A percentile compares a stretch with the other conserved stretches of the same genome.
These are phyloP conservation scores for Pseudomyrmex sp. DNA, from an alignment of 1,140 invertebrate genomes.

Conservation along the genomic window DNA sequence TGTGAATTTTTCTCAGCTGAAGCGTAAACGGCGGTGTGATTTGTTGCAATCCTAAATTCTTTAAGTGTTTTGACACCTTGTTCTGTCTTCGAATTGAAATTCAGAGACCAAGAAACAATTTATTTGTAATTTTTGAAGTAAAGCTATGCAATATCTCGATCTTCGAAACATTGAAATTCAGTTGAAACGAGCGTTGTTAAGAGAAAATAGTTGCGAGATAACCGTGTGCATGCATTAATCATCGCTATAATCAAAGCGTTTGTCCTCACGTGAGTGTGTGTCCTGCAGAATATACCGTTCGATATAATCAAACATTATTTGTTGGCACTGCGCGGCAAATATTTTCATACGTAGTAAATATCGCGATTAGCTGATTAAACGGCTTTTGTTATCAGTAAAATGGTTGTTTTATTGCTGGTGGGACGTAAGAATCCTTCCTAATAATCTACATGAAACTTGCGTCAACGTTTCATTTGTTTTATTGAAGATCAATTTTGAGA, in stretches of 20 bases:
- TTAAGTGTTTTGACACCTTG: neutral
- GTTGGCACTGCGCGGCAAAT: neutral
- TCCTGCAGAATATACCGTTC: slow-evolving; percentile 7
- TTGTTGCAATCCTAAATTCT: neutral
- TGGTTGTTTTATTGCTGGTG: neutral
- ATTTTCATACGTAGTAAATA: slow-evolving; percentile 8
- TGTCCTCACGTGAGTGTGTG: neutral
- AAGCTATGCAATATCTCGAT: neutral
- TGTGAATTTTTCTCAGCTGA: slow-evolving; percentile 2
- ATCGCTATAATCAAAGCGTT: slow-evolving; percentile 23
- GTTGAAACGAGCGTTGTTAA: neutral
- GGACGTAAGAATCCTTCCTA: neutral
- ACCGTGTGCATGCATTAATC: neutral
- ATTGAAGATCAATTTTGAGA: neutral
- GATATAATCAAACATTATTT: slow-evolving; percentile 26
- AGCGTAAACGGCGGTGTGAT: neutral
- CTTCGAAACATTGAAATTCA: neutral
- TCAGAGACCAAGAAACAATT: no score
- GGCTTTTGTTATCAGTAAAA: slow-evolving; percentile 18
- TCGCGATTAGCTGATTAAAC: neutral
- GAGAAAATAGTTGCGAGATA: neutral
- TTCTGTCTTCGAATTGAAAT: no score
- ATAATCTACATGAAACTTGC: neutral
- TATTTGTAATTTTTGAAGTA: no score
- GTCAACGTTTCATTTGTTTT: neutral